phyloP scores from a whole-genome alignment of 2,797 vertebrate species.

The Cuculus canorus region DNA sequence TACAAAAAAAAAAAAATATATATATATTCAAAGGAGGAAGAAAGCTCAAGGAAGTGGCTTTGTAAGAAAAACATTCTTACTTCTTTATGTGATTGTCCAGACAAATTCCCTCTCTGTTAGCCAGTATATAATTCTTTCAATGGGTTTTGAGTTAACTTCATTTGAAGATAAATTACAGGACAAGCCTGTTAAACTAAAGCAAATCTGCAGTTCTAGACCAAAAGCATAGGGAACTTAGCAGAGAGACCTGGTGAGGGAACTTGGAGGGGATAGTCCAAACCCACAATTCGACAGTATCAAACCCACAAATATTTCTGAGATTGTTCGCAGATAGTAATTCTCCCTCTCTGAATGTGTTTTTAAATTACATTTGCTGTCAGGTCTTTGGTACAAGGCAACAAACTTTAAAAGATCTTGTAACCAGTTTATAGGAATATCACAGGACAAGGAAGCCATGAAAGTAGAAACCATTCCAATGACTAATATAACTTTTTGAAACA shows the following conservation, averaged over 20 bases:
- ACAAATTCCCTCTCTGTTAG: not conserved
- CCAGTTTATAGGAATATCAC: not conserved
- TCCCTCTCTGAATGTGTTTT: not conserved
- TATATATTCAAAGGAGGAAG: not conserved
- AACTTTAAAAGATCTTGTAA: not conserved
- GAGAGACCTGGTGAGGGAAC: not conserved
- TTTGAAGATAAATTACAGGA: not conserved
- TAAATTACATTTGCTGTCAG: not conserved
- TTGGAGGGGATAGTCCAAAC: not conserved
- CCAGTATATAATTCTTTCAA: not conserved
- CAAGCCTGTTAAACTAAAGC: not conserved
- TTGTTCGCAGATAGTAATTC: not conserved
- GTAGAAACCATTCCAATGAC: not conserved
- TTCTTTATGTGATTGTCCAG: not conserved
- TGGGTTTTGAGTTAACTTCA: not conserved
- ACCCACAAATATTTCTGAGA: not conserved
- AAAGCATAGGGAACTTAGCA: not conserved
- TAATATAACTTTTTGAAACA: not conserved
- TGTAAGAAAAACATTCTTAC: not conserved
- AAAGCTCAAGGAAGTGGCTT: not conserved
- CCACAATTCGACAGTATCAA: not conserved
- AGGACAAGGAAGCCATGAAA: not conserved
- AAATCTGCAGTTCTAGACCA: not conserved
- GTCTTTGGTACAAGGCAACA: not conserved
- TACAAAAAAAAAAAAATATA: not conserved